Evolutionary conservation across 2,797 vertebrate genomes (phyloP), one percentile per base, ranked within the genome.

Genomic region (Tenualosa thibaudeaui): DNA sequence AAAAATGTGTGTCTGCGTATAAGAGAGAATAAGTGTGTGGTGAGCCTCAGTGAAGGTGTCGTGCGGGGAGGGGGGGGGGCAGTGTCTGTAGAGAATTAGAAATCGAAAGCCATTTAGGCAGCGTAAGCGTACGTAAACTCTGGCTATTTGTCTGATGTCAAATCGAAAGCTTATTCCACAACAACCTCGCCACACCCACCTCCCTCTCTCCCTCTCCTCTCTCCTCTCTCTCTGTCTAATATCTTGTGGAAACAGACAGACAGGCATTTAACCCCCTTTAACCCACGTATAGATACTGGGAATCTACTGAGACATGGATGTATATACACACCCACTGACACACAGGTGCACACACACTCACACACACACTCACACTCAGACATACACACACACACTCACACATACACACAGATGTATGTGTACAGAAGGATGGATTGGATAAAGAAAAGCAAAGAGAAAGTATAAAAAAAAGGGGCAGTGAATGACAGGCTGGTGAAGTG

Each of bases 91-190:
- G 62, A 89, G 88, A 88, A 87, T 89, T 89, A 86, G 82, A 89
- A 89, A 90, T 89, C 88, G 89, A 90, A 89, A 88, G 84, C 86
- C 88, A 90, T 90, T 89, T 90, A 84, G 85, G 81, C 82, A 85
- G 87, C 84, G 85, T 86, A 87, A 75, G 31, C 85, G 87, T 82
- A 84, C 78, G 84, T 85, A 87, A 88, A 89, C 84, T 81, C 86
- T 40, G 81, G 85, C 89, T 83, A 84, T 89, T 87, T 88, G 87
- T 87, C 84, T 86, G 88, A 90, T 68, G 87, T 82, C 84, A 86
- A 88, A 90, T 88, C 88, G 86, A 90, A 75, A 75, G 68, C 68
- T 75, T 75, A 75, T 75, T 75, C 68, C 68, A 75, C 68, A 75
- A 75, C 31, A 90, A 83, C 65, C 68, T 37, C 31, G 31, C 31